Evolutionary conservation across 2,888 invertebrate genomes (phyloP).

Genomic region (Himalopsyche anomala): DNA sequence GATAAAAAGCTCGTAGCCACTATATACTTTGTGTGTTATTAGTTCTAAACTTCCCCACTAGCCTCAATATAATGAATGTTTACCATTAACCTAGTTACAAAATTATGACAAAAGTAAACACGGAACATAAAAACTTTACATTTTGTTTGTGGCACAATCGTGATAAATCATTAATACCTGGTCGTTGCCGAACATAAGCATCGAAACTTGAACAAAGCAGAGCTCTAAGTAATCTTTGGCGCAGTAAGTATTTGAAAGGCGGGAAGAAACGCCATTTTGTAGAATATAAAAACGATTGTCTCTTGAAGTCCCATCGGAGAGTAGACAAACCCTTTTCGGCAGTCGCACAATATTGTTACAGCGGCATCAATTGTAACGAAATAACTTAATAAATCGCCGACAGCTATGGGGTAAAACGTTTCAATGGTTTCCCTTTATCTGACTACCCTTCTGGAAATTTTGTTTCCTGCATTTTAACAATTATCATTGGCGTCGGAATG

Average conservation of each 20-base stretch:
- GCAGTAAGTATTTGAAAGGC: constrained; percentile 1
- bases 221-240: not conserved
- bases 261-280: constrained; percentile 20
- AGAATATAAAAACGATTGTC: constrained; percentile 29
- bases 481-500: constrained; percentile 57
- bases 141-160: too few relatives aligned
- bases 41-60: too few relatives aligned
- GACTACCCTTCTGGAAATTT: constrained; percentile 60
- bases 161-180: not conserved
- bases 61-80: too few relatives aligned
- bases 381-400: constrained; percentile 65
- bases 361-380: constrained; percentile 59
- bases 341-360: constrained; percentile 44
- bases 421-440: constrained; percentile 59
- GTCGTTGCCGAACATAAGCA: not conserved
- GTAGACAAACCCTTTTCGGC: constrained; percentile 4
- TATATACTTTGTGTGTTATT: too few relatives aligned
- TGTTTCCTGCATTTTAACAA: constrained; percentile 64
- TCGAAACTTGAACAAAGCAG: not conserved
- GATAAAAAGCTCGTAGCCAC: too few relatives aligned
- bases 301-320: constrained; percentile 27
- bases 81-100: too few relatives aligned
- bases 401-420: constrained; percentile 59
- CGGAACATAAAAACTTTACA: too few relatives aligned
- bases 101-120: too few relatives aligned